Evolutionary conservation across 2,113 vertebrate species (phyloP).

Genomic region (Marmota flaviventris): DNA sequence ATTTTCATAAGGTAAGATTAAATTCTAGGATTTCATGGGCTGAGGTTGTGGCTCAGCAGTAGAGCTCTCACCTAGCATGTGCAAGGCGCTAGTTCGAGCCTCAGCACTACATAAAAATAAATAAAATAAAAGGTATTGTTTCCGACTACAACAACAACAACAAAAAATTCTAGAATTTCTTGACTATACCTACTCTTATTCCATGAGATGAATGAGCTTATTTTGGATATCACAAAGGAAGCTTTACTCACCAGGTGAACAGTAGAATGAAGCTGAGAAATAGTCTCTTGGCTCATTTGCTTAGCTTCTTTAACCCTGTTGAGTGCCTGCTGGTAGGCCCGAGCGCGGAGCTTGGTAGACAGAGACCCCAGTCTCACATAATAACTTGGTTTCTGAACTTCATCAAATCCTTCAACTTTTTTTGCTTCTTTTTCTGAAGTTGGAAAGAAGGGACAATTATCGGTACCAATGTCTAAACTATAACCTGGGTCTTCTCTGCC

Average conservation of each 20-base stretch:
- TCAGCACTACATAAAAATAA: too few relatives aligned
- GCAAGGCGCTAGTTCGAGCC: too few relatives aligned
- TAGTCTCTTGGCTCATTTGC: slow-evolving; percentile 91
- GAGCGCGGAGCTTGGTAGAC: slow-evolving; percentile 88
- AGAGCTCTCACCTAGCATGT: too few relatives aligned
- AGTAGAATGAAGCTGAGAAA: slow-evolving; percentile 91
- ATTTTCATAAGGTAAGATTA: not conserved
- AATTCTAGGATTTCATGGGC: not conserved
- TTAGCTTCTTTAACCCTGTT: slow-evolving; percentile 90
- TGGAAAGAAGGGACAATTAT: not conserved
- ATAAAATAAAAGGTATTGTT: too few relatives aligned
- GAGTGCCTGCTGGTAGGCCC: slow-evolving; percentile 91
- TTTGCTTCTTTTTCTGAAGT: slow-evolving; percentile 89
- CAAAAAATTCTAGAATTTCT: too few relatives aligned
- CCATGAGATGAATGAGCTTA: not conserved
- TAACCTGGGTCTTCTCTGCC: slow-evolving; percentile 3
- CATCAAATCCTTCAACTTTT: slow-evolving; percentile 89
- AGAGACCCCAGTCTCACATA: slow-evolving; percentile 89
- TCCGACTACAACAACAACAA: too few relatives aligned
- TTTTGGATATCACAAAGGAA: not conserved
- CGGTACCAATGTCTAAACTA: not conserved
- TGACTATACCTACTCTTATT: not conserved
- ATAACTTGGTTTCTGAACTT: slow-evolving; percentile 85
- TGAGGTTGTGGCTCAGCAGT: too few relatives aligned
- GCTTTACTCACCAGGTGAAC: slow-evolving; percentile 91